Conservation (phyloP, 2,888 invertebrate genomes). For the Amphipoea oculea region DNA sequence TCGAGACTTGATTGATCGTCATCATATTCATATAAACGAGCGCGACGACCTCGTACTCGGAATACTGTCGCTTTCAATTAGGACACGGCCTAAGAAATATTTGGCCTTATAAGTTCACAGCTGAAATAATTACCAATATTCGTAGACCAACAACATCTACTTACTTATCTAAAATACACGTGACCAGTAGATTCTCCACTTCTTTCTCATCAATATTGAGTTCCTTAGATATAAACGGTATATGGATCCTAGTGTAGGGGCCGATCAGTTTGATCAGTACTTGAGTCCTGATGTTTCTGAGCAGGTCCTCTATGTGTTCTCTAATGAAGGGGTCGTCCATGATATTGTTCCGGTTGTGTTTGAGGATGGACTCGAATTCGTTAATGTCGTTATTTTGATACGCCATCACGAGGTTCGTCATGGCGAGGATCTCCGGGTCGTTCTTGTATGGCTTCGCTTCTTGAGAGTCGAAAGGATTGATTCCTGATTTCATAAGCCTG, state of each 20-base stretch:
- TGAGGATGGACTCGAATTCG: conserved; percentile 98
- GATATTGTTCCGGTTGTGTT: conserved; percentile 97
- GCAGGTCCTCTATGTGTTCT: conserved; percentile 99
- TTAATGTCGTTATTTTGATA: conserved; percentile 99
- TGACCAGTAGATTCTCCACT: conserved; percentile 98
- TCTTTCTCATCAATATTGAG: conserved; percentile 98
- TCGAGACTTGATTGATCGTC: no score
- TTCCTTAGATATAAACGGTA: conserved; percentile 99
- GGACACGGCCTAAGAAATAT: not conserved
- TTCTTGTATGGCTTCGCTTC: conserved; percentile 99
- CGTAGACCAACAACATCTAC: conserved; percentile 73
- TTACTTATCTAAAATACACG: conserved; percentile 99
- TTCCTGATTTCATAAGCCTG: conserved; percentile 99
- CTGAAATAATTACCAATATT: not conserved
- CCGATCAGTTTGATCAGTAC: conserved; percentile 99
- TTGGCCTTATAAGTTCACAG: not conserved
- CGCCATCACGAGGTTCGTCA: conserved; percentile 99
- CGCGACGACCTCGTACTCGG: not conserved
- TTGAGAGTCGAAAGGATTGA: conserved; percentile 99
- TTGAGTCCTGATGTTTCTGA: conserved; percentile 98
- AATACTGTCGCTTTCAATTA: not conserved
- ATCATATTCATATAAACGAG: not conserved
- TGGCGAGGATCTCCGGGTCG: conserved; percentile 99
- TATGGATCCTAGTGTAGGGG: conserved; percentile 99
- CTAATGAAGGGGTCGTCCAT: conserved; percentile 99